These are phyloP conservation scores for Frankliniella fusca DNA, from an alignment of 2,888 invertebrate species.

Conservation along the genomic window DNA sequence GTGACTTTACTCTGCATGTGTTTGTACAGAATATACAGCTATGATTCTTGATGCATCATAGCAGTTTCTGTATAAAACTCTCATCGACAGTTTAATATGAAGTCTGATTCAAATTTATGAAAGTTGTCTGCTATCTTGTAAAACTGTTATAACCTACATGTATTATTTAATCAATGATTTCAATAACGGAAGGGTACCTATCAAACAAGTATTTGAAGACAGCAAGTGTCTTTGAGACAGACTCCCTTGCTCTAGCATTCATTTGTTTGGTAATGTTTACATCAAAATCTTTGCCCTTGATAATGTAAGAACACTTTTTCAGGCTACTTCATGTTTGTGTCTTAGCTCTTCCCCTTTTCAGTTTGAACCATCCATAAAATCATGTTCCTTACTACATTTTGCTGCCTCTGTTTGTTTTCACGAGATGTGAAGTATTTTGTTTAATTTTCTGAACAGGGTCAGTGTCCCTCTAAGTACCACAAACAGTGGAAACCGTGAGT, in stretches of 20 bases:
- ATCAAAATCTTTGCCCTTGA: not conserved
- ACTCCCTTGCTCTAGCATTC: not conserved
- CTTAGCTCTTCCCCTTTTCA: not conserved
- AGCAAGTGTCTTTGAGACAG: not conserved
- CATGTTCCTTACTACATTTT: not conserved
- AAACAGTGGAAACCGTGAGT: slow-evolving; percentile 24
- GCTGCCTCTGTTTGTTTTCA: not conserved
- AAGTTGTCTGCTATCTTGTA: too few species aligned
- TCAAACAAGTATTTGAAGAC: not conserved
- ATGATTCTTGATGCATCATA: too few species aligned
- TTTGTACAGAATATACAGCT: too few species aligned
- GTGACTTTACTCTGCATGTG: too few species aligned
- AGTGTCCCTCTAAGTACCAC: not conserved
- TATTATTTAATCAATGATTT: too few species aligned
- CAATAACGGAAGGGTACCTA: not conserved
- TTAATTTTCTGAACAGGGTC: not conserved
- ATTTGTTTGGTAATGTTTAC: not conserved
- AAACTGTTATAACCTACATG: too few species aligned
- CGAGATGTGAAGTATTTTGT: not conserved
- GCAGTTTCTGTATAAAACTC: too few species aligned
- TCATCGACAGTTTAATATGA: too few species aligned
- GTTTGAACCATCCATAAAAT: slow-evolving; percentile 5
- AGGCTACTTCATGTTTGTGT: not conserved
- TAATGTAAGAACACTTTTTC: not conserved
- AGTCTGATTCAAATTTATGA: too few species aligned